Evolutionary conservation across 2,797 vertebrate species (phyloP), one percentile per base, ranked within the genome.

Genomic region (Prunella strophiata): DNA sequence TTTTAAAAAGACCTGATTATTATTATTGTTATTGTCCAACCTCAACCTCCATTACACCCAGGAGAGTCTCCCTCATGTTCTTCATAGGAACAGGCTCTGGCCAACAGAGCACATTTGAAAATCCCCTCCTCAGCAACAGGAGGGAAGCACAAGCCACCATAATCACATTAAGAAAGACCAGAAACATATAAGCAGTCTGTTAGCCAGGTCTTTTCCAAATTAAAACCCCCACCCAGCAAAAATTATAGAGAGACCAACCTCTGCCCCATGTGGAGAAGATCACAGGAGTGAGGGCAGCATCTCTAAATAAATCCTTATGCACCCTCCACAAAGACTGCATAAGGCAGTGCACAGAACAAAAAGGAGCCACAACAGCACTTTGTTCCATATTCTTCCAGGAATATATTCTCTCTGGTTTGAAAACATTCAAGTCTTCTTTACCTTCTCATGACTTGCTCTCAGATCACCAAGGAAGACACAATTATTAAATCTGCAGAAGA

Each of bases 241-340:
- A 94, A 89, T 32, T 22, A 83, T 23, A 48, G 61, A n/a, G 61
- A 85, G 73, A 51, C 29, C 2, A 2, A 86, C 66, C 82, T 89
- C 68, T 75, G 66, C n/a, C 51, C 45, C 72, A 66, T 7, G 19
- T 32, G 34, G 87, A 89, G 87, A 86, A 22, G 62, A 95, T 81
- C 85, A 91, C 65, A 95, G 47, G 45, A 80, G 13, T 1, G 26
- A 58, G 61, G 72, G 63, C n/a, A 94, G 75, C 59, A 77, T 48
- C 88, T 77, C 75, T 91, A 88, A 94, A 74, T 58, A 68, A 82
- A 89, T 72, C 84, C 89, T 89, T 88, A 83, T 52, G 72, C 30
- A 72, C 29, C 43, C 68, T 32, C 72, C 89, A 51, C 68, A 78
- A 82, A 70, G 55, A 61, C 51, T 62, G 68, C 58, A 62, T 10